Conservation (phyloP, 2,797 vertebrate genomes). For the Leuciscus waleckii region DNA sequence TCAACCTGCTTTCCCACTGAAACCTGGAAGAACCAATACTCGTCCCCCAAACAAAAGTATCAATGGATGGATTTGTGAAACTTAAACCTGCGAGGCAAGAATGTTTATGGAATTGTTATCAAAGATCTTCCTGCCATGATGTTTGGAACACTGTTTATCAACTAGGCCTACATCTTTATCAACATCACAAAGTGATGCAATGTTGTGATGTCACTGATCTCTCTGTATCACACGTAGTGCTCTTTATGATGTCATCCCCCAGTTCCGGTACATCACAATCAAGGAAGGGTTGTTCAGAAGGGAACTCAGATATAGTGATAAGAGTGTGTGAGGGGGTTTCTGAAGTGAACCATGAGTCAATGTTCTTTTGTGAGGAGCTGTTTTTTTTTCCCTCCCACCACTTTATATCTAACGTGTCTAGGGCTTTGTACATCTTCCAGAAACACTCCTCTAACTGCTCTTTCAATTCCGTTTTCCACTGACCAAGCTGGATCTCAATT, state of each 20-base stretch:
- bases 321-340: conserved; percentile 45
- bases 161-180: neutral
- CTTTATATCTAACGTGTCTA: conserved; percentile 24
- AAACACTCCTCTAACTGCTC: conserved; percentile 29
- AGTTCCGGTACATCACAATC: conserved; percentile 51
- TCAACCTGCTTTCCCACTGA: conserved; percentile 23
- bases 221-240: neutral
- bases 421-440: conserved; percentile 44
- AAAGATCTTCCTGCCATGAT: neutral
- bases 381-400: conserved; percentile 40
- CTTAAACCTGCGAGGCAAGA: conserved; percentile 31
- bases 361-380: conserved; percentile 25
- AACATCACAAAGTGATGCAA: conserved; percentile 10
- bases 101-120: neutral
- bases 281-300: conserved; percentile 59
- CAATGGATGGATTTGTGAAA: conserved; percentile 35
- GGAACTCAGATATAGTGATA: conserved; percentile 66
- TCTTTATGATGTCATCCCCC: conserved; percentile 19
- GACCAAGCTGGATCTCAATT: conserved; percentile 38
- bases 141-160: neutral
- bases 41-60: neutral
- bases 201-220: conserved; percentile 13
- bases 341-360: conserved; percentile 1
- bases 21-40: conserved; percentile 32
- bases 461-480: conserved; percentile 25